Conservation (phyloP, 2,797 vertebrate species). For the Dendrocincla fuliginosa region DNA sequence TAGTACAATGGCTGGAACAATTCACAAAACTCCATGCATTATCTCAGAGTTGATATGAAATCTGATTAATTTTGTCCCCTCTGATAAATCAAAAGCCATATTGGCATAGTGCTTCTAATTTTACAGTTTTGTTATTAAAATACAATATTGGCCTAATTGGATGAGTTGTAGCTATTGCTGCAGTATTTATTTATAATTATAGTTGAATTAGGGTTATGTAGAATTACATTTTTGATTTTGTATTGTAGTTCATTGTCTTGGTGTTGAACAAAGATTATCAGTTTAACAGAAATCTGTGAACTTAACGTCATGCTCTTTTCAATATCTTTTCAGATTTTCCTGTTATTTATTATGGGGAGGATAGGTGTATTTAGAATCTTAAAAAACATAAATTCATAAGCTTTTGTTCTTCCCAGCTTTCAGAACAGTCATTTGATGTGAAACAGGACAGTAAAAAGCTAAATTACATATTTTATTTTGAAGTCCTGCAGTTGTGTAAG, state of each 20-base stretch:
- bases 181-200: background rate
- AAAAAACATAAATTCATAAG: background rate
- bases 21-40: background rate
- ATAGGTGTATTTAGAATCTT: background rate
- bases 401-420: background rate
- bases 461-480: background rate
- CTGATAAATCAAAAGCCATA: constrained; percentile 2
- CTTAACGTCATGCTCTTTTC: background rate
- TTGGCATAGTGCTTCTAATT: background rate
- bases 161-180: background rate
- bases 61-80: background rate
- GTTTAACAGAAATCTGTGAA: background rate
- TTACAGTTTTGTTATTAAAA: background rate
- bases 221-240: background rate
- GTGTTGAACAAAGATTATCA: background rate
- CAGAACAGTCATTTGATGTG: background rate
- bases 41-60: background rate
- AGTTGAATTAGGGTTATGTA: background rate
- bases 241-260: background rate
- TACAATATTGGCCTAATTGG: background rate
- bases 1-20: background rate
- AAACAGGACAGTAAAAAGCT: background rate
- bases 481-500: background rate
- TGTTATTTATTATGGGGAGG: background rate
- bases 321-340: background rate